Conservation (phyloP, 2,888 invertebrate genomes). For the Drosophila emarginata region DNA sequence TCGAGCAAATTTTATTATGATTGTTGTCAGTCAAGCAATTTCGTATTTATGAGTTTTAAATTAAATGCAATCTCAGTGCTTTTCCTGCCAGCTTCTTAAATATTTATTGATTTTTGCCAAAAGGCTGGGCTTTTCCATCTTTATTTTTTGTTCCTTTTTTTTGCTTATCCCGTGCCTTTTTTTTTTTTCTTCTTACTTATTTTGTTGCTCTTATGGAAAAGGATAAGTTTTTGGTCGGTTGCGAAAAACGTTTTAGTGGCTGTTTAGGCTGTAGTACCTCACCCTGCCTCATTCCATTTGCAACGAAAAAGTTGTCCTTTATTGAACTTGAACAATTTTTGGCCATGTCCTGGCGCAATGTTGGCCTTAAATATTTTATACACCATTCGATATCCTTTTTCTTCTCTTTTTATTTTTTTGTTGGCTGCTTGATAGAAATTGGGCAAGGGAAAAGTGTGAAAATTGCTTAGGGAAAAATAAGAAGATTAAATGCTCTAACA, state of each 20-base stretch:
- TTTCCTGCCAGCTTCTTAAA: constrained; percentile 57
- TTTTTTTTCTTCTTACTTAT: constrained; percentile 14
- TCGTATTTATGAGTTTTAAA: constrained; percentile 78
- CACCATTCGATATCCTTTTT: constrained; percentile 34
- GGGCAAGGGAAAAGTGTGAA: not conserved
- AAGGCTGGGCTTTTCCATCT: constrained; percentile 11
- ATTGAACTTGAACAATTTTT: constrained; percentile 60
- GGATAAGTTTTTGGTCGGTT: constrained; percentile 63
- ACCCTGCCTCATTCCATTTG: not conserved
- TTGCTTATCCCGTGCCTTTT: not conserved
- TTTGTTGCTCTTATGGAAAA: constrained; percentile 45
- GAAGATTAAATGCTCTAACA: constrained; percentile 8
- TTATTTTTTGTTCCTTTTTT: not conserved
- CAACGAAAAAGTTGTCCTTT: constrained; percentile 39
- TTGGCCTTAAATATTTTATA: constrained; percentile 64
- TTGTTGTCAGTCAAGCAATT: constrained; percentile 64
- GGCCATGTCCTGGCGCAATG: constrained; percentile 52
- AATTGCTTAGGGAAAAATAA: not conserved
- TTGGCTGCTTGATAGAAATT: not conserved
- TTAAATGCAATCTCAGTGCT: constrained; percentile 69
- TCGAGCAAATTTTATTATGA: constrained; percentile 66
- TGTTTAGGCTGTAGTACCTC: constrained; percentile 28
- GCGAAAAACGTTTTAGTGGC: constrained; percentile 69
- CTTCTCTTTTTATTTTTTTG: not conserved
- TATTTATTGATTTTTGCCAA: constrained; percentile 71